Percentiles rank a stretch among this genome's conserved stretches.
Evolutionary conservation across 2,888 invertebrate genomes (phyloP).

Genomic region (Acrocyrtus sp.): DNA sequence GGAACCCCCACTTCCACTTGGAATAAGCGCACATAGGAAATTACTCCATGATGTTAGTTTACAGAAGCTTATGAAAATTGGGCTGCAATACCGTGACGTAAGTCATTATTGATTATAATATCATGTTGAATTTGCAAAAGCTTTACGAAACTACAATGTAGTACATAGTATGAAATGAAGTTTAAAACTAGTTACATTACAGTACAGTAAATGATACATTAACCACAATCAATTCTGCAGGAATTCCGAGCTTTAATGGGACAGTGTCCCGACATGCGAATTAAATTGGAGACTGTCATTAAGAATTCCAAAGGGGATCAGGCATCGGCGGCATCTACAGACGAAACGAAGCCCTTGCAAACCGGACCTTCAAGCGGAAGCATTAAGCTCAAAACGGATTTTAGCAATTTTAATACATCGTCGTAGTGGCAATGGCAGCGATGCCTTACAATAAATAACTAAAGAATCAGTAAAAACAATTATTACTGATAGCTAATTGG

Average conservation of each 20-base stretch:
- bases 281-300: slow-evolving; percentile 86
- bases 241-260: slow-evolving; percentile 93
- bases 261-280: slow-evolving; percentile 81
- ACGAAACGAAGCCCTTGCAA: too few relatives aligned
- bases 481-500: too few relatives aligned
- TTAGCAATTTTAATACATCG: slow-evolving; percentile 81
- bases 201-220: background rate
- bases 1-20: slow-evolving; percentile 74
- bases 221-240: slow-evolving; percentile 68
- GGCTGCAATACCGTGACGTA: slow-evolving; percentile 90
- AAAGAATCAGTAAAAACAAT: too few relatives aligned
- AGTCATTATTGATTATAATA: slow-evolving; percentile 13
- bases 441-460: too few relatives aligned
- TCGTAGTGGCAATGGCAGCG: too few relatives aligned
- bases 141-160: background rate
- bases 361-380: slow-evolving; percentile 71
- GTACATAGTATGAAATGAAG: background rate
- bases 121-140: background rate
- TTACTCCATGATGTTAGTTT: slow-evolving; percentile 89
- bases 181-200: background rate
- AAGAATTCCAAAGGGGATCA: slow-evolving; percentile 68
- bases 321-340: slow-evolving; percentile 60
- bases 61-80: slow-evolving; percentile 89
- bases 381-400: slow-evolving; percentile 93
- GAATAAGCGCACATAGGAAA: slow-evolving; percentile 73